These are phyloP conservation scores for Danio tinwini DNA, from an alignment of 2,797 vertebrate species.

Conservation along the genomic window DNA sequence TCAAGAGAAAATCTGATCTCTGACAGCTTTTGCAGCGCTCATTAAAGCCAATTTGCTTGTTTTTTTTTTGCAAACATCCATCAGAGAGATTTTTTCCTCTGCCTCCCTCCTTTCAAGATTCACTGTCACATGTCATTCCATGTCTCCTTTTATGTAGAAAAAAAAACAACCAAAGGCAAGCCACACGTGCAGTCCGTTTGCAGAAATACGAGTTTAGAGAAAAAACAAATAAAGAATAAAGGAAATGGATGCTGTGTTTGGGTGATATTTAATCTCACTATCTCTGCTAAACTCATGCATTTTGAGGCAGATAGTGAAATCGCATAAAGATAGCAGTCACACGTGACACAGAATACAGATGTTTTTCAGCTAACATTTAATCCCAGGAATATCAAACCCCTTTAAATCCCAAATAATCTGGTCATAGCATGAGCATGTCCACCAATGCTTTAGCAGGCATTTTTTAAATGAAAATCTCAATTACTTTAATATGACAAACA, in stretches of 20 bases:
- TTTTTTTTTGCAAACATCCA: conserved; percentile 24
- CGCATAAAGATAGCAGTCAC: conserved; percentile 24
- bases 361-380: conserved; percentile 45
- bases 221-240: not conserved
- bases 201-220: conserved; percentile 27
- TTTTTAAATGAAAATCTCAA: not conserved
- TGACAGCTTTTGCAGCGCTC: not conserved
- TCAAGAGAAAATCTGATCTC: conserved; percentile 33
- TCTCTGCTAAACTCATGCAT: conserved; percentile 11
- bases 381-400: conserved; percentile 25
- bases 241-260: not conserved
- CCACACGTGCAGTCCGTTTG: conserved; percentile 25
- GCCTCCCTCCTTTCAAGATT: not conserved
- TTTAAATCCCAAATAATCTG: conserved; percentile 23
- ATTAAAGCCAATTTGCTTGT: conserved; percentile 32
- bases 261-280: conserved; percentile 46
- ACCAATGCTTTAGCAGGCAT: not conserved
- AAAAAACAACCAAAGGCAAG: conserved; percentile 6
- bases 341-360: conserved; percentile 29
- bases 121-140: conserved; percentile 34
- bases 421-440: not conserved
- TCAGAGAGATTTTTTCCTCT: not conserved
- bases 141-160: not conserved
- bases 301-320: conserved; percentile 24
- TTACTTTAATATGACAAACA: not conserved